Percentiles rank a stretch among this genome's conserved stretches.
phyloP scores from a whole-genome alignment of 2,113 vertebrate genomes.

The Siniperca knerii region DNA sequence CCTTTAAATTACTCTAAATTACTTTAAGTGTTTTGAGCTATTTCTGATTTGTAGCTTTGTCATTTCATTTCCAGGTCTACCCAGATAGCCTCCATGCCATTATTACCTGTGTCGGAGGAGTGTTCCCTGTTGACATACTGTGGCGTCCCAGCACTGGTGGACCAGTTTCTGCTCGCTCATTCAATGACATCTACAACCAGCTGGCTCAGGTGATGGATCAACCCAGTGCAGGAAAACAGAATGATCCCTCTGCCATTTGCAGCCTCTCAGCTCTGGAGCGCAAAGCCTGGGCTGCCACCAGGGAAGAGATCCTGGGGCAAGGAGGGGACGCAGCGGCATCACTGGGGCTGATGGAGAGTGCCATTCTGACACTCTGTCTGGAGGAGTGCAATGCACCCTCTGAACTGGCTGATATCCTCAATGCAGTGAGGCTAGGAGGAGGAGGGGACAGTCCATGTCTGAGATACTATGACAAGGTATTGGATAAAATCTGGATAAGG shows the following conservation, averaged over 20 bases:
- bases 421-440: slow-evolving; percentile 79
- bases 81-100: slow-evolving; percentile 84
- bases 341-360: slow-evolving; percentile 83
- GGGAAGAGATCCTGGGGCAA: slow-evolving; percentile 74
- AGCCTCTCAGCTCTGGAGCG: slow-evolving; percentile 80
- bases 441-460: slow-evolving; percentile 62
- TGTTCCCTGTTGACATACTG: slow-evolving; percentile 83
- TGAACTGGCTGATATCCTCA: slow-evolving; percentile 79
- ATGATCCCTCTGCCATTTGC: slow-evolving; percentile 75
- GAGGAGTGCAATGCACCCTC: slow-evolving; percentile 78
- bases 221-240: slow-evolving; percentile 53
- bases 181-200: slow-evolving; percentile 81
- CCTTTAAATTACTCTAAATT: too few relatives aligned
- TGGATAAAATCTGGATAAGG: not conserved
- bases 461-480: slow-evolving; percentile 87
- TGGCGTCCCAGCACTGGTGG: slow-evolving; percentile 55
- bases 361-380: slow-evolving; percentile 80
- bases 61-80: slow-evolving; percentile 76
- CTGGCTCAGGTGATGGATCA: slow-evolving; percentile 70
- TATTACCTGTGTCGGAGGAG: slow-evolving; percentile 77
- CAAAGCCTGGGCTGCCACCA: slow-evolving; percentile 76
- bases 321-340: slow-evolving; percentile 74
- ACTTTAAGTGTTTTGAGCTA: not conserved
- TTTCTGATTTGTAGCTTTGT: not conserved
- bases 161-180: slow-evolving; percentile 67